Base-by-base conservation (phyloP, 2,797 vertebrate species). In the Gallinago solitaria region DNA sequence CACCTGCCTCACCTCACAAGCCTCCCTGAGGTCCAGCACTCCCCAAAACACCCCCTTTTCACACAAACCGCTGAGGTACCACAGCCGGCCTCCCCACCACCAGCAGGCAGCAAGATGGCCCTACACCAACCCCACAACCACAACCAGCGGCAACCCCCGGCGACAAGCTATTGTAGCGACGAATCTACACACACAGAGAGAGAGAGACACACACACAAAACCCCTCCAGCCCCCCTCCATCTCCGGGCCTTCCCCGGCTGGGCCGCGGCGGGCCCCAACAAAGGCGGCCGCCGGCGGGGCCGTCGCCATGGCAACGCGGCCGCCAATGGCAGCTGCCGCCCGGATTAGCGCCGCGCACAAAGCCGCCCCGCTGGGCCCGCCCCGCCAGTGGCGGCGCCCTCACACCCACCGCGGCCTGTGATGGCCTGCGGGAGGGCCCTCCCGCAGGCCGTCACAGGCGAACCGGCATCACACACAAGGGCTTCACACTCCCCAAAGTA, bases 261-360 rank as follows among this genome's bases (percentile, higher is more conserved):
- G 32, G 54, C 54, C 54, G 54, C 54, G 54, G 32, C 54, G 54
- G 54, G 97, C 97, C 97, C 91, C 97, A 98, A 98, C 98, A 98
- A 98, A 97, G 98, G 97, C 98, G 97, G 94, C 97, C 91, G 97
- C 97, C 95, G 97, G 87, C 96, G 96, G 97, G 98, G 98, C 98
- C 96, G 99, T 99, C 98, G 97, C 98, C 98, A 98, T 98, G 98
- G 99, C 98, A 99, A 99, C 99, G 98, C 95, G 94, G 98, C 98
- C 98, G 98, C 98, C 97, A 97, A 98, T 98, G 98, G 98, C 99
- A 99, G 99, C 99, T 99, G 99, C 99, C 99, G 98, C 98, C 99
- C 99, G 98, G 99, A 99, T 99, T 99, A 99, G 99, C 98, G 98
- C 98, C 96, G 96, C 96, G 95, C 97, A 98, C 97, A 98, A 97